Conservation (phyloP, 2,113 vertebrate species). For the Cavia aperea region DNA sequence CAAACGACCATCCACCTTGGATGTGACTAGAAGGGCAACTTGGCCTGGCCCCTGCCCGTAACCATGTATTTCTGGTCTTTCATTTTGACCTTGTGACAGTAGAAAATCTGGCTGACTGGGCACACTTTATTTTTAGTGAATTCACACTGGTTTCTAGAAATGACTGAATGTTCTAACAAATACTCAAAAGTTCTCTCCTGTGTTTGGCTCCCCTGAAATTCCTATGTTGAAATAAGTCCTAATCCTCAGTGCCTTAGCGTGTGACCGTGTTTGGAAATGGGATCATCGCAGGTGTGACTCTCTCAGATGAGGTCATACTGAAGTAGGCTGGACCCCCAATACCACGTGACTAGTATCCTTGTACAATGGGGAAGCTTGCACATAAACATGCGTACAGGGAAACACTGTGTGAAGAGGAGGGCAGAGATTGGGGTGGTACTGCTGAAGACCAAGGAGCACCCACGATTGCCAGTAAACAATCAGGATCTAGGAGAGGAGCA, state of each 20-base stretch:
- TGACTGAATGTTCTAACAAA: not conserved
- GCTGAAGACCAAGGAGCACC: not conserved
- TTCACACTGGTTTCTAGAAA: not conserved
- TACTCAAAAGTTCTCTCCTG: not conserved
- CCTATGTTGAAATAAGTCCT: not conserved
- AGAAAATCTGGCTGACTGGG: not conserved
- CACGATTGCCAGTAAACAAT: not conserved
- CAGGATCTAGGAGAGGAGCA: not conserved
- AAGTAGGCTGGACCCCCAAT: not conserved
- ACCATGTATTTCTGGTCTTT: not conserved
- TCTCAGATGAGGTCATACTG: not conserved
- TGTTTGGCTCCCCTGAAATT: not conserved
- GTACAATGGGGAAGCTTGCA: not conserved
- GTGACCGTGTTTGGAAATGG: slow-evolving; percentile 6
- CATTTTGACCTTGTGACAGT: not conserved
- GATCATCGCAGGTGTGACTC: not conserved
- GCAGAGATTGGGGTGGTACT: not conserved
- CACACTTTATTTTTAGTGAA: not conserved
- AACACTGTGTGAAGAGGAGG: not conserved
- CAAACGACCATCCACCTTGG: no score
- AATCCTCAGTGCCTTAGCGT: not conserved
- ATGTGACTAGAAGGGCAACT: not conserved
- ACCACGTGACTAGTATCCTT: not conserved
- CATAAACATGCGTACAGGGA: not conserved
- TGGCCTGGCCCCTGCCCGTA: not conserved